Evolutionary conservation across 2,888 invertebrate species (phyloP).

Genomic region (Tethea ocularis): DNA sequence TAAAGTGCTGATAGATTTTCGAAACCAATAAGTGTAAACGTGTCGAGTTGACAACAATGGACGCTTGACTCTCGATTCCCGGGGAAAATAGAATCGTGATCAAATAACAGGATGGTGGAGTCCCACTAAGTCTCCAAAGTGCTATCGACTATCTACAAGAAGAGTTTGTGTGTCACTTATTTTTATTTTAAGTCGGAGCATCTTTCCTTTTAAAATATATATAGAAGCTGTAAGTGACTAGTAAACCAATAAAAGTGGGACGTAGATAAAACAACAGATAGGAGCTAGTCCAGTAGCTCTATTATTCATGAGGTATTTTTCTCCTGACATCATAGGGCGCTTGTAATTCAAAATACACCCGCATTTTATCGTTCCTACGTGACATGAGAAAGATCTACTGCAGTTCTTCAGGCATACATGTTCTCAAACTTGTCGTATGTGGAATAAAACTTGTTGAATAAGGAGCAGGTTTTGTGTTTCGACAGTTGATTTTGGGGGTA

Average conservation of each 20-base stretch:
- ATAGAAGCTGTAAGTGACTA: not conserved
- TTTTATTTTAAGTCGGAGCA: not conserved
- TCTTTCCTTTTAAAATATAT: not conserved
- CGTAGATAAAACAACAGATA: not conserved
- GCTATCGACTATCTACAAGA: not conserved
- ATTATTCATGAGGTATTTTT: not conserved
- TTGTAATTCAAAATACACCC: slow-evolving; percentile 5
- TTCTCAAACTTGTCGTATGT: not conserved
- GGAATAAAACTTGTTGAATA: slow-evolving; percentile 3
- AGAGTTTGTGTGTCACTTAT: not conserved
- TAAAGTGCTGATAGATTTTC: slow-evolving; percentile 4
- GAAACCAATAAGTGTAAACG: not conserved
- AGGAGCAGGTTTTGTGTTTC: not conserved
- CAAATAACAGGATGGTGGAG: slow-evolving; percentile 2
- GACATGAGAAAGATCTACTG: not conserved
- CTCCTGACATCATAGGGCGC: not conserved
- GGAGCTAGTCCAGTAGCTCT: not conserved
- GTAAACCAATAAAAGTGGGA: not conserved
- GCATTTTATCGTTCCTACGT: not conserved
- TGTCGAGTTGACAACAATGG: slow-evolving; percentile 1
- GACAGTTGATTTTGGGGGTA: not conserved
- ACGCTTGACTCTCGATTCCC: not conserved
- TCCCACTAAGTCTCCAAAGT: not conserved
- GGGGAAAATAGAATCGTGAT: slow-evolving; percentile 1
- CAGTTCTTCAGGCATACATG: not conserved